A percentile compares a stretch with the other conserved stretches of the same genome.
Evolutionary conservation across 2,797 vertebrate species (phyloP).

Genomic region (Pangasius sanitwongsei): DNA sequence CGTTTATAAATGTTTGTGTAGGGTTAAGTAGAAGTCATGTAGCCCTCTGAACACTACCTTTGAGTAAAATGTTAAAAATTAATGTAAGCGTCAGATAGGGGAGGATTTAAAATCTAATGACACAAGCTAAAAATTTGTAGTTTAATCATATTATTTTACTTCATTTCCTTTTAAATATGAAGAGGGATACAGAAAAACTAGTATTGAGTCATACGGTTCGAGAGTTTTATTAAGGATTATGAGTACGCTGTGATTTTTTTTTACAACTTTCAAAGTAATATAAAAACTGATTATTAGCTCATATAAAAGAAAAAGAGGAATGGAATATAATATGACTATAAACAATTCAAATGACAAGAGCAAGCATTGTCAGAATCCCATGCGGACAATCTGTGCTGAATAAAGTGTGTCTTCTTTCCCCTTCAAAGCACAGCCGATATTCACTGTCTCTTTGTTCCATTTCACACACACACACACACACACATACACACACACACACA

Average conservation of each 20-base stretch:
- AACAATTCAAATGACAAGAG: background rate
- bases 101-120: background rate
- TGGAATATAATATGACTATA: background rate
- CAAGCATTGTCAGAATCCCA: no score
- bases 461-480: constrained; percentile 6
- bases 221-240: background rate
- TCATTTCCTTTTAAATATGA: background rate
- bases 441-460: constrained; percentile 29
- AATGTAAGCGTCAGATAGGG: background rate
- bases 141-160: background rate
- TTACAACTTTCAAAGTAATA: background rate
- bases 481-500: background rate
- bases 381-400: background rate
- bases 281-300: background rate
- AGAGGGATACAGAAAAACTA: background rate
- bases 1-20: background rate
- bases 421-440: constrained; percentile 28
- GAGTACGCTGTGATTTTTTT: background rate
- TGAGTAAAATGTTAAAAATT: background rate
- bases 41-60: background rate
- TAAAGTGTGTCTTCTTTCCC: background rate
- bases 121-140: background rate
- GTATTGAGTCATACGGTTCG: background rate
- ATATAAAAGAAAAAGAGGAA: background rate
- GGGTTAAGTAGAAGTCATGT: background rate